These are phyloP conservation scores for Chrysopa pallens DNA, from an alignment of 1,140 invertebrate genomes.

Conservation along the genomic window DNA sequence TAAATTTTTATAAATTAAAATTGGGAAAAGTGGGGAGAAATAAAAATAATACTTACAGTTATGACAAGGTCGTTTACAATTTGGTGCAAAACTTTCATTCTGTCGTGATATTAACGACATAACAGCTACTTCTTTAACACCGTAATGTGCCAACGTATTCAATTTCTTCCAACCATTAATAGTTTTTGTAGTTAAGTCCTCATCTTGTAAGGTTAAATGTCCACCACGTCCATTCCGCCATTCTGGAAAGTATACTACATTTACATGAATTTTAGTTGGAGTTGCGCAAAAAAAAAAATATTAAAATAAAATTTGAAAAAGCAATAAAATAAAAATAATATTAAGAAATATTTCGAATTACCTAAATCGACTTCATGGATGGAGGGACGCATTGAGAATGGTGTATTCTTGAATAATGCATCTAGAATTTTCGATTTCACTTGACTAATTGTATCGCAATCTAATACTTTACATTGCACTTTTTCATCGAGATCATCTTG, in stretches of 20 bases:
- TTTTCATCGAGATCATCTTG: slow-evolving; percentile 90
- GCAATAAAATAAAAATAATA: not conserved
- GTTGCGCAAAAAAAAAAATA: not conserved
- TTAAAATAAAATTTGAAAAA: slow-evolving; percentile 2
- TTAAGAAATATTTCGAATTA: slow-evolving; percentile 13
- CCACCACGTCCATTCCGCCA: slow-evolving; percentile 85
- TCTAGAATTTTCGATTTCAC: slow-evolving; percentile 97
- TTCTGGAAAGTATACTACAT: slow-evolving; percentile 34
- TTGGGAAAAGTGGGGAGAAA: too few species aligned
- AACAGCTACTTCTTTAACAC: slow-evolving; percentile 83
- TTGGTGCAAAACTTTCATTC: slow-evolving; percentile 62
- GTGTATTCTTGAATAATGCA: slow-evolving; percentile 89
- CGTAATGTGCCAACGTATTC: slow-evolving; percentile 85
- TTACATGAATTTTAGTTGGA: not conserved
- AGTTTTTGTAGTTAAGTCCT: slow-evolving; percentile 81
- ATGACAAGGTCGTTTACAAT: slow-evolving; percentile 65
- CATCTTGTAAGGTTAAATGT: slow-evolving; percentile 79
- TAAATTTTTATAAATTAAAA: too few species aligned
- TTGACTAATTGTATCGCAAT: slow-evolving; percentile 97
- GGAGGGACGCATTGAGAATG: slow-evolving; percentile 82
- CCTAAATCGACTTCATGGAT: slow-evolving; percentile 79
- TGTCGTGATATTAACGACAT: slow-evolving; percentile 82
- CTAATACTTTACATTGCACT: slow-evolving; percentile 87
- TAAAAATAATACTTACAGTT: slow-evolving; percentile 42
- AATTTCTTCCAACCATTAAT: slow-evolving; percentile 78